A percentile compares a stretch with the other conserved stretches of the same genome.
Evolutionary conservation across 2,113 vertebrate species (phyloP).

Genomic region (Cyprinodon variegatus): DNA sequence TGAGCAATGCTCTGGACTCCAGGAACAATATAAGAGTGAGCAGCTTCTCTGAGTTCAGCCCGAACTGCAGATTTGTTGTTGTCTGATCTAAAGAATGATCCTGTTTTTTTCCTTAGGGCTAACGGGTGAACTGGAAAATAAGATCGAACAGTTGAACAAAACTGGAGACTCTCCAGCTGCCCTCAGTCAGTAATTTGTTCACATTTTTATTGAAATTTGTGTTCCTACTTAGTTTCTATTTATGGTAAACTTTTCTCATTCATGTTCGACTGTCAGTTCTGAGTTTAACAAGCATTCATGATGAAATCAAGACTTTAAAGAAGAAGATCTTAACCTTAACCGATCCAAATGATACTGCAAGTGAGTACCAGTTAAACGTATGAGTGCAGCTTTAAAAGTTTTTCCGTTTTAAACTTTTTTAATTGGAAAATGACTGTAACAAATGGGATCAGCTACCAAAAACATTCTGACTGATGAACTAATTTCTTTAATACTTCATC

Average conservation of each 20-base stretch:
- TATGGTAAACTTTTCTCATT: not conserved
- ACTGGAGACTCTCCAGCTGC: not conserved
- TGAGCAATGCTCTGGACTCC: not conserved
- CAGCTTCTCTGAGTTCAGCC: not conserved
- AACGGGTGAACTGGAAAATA: constrained; percentile 27
- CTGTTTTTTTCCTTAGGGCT: constrained; percentile 20
- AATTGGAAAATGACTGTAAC: too few species aligned
- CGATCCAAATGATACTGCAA: not conserved
- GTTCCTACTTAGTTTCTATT: not conserved
- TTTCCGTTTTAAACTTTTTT: too few species aligned
- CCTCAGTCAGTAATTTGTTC: constrained; percentile 33
- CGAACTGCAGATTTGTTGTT: not conserved
- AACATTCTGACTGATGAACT: too few species aligned
- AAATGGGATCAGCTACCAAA: too few species aligned
- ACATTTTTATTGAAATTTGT: not conserved
- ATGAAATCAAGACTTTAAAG: constrained; percentile 29
- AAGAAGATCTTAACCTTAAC: constrained; percentile 3
- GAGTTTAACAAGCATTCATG: constrained; percentile 31
- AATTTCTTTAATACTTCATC: too few species aligned
- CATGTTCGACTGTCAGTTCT: constrained; percentile 33
- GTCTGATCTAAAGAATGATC: not conserved
- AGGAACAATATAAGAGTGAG: constrained; percentile 18
- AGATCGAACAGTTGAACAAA: constrained; percentile 29
- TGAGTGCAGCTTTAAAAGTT: not conserved
- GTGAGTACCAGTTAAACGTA: constrained; percentile 22